Evolutionary conservation across 1,140 invertebrate genomes (phyloP), one percentile per base, ranked within the genome.

Genomic region (Papilio polyxenes): DNA sequence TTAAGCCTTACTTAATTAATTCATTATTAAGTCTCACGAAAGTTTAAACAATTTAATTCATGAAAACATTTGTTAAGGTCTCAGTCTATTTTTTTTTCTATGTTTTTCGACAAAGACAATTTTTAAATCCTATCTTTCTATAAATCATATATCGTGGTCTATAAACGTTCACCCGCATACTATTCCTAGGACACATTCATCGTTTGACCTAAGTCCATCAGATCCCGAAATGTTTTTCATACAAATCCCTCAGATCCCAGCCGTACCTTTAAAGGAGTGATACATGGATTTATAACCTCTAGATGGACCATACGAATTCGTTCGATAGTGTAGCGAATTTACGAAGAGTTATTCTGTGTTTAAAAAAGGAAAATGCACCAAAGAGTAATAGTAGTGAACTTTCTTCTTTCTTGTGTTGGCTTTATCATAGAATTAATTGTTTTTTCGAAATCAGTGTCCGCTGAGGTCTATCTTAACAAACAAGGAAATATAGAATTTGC

Each of bases 231-330:
- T 11, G 8, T 87, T 88, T 86, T 88, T 85, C 85, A 82, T 84
- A 72, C 82, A 76, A 85, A 74, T 77, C 78, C 75, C 78, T 49
- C 83, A 84, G 85, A 86, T 87, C 86, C 85, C 84, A 82, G 81
- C 81, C 82, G 85, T 81, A 82, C 91, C 88, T 87, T 91, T 84
- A 87, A 87, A 89, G 88, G 91, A 87, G 83, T 85, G 8, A 8
- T 59, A 59, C 56, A 20, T 59, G n/a, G 56, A 59, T 59, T 59
- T 59, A 59, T 59, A 59, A 59, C n/a, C 17, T 59, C 56, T 20
- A 59, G n/a, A 59, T 59, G n/a, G 6, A 59, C 56, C 56, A 59
- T 56, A 56, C 15, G 15, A 20, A 20, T 20, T 7, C 13, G 15
- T 15, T 53, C 15, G 40, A 59, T 20, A 59, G 1, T 59, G 3